Conservation (phyloP, 2,888 invertebrate species). For the Agrotis ipsilon region DNA sequence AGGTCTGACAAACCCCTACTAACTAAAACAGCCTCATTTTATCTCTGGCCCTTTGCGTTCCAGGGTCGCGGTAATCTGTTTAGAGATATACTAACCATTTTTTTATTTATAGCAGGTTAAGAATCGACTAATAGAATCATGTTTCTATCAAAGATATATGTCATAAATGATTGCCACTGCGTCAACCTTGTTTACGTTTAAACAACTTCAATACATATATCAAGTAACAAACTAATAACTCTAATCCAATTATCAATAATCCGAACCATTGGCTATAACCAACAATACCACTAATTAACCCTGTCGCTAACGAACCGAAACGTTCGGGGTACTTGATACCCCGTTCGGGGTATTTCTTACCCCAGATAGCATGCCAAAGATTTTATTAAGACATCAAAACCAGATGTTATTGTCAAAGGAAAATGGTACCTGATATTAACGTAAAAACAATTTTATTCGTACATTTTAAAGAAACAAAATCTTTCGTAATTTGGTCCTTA, state of each 20-base stretch:
- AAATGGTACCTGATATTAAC: conserved; percentile 80
- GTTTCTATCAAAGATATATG: too few relatives aligned
- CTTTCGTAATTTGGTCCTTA: conserved; percentile 63
- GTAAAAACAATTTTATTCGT: conserved; percentile 59
- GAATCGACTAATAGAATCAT: too few relatives aligned
- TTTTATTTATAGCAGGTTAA: too few relatives aligned
- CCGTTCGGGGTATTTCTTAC: conserved; percentile 64
- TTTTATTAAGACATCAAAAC: conserved; percentile 83
- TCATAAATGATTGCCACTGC: too few relatives aligned
- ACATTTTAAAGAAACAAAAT: not conserved
- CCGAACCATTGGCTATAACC: conserved; percentile 48
- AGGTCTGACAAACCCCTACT: too few relatives aligned
- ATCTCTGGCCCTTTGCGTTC: too few relatives aligned
- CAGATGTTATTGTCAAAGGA: conserved; percentile 78
- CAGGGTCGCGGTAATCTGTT: too few relatives aligned
- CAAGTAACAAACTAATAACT: conserved; percentile 11
- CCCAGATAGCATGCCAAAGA: conserved; percentile 73
- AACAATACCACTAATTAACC: conserved; percentile 71
- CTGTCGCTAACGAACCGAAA: conserved; percentile 52
- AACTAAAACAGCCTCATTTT: too few relatives aligned
- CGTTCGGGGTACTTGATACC: conserved; percentile 64
- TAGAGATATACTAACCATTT: too few relatives aligned
- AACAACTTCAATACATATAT: not conserved
- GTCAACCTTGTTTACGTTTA: too few relatives aligned
- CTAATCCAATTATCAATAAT: conserved; percentile 50